Percentiles rank a stretch among this genome's conserved stretches.
These are phyloP conservation scores for Melanargia galathea DNA, from an alignment of 2,888 invertebrate genomes.

Conservation along the genomic window DNA sequence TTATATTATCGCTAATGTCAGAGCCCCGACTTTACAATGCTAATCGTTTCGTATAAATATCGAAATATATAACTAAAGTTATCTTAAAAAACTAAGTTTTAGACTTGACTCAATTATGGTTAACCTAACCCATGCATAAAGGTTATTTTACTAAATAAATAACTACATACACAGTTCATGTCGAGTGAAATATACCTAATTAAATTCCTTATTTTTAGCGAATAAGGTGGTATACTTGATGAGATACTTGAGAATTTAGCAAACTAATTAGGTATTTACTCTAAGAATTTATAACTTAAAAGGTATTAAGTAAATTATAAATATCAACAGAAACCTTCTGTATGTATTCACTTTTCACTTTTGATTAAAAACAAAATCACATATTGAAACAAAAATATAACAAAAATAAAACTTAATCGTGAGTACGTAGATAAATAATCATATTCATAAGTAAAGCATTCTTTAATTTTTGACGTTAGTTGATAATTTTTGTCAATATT, in stretches of 20 bases:
- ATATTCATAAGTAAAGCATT: too few relatives aligned
- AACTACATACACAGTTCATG: conserved; percentile 67
- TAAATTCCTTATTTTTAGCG: conserved; percentile 66
- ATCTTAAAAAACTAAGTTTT: conserved; percentile 26
- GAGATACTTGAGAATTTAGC: conserved; percentile 45
- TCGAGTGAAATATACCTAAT: conserved; percentile 58
- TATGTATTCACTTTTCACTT: too few relatives aligned
- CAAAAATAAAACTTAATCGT: too few relatives aligned
- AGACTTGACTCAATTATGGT: conserved; percentile 48
- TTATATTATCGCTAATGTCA: neutral
- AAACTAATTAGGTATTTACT: conserved; percentile 4
- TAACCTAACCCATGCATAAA: conserved; percentile 62
- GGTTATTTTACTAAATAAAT: conserved; percentile 72
- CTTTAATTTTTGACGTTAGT: too few relatives aligned
- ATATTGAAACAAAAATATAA: too few relatives aligned
- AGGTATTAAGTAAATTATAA: too few relatives aligned
- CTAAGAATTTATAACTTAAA: neutral
- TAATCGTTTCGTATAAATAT: conserved; percentile 42
- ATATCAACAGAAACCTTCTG: too few relatives aligned
- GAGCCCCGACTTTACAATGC: conserved; percentile 15
- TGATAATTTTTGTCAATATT: too few relatives aligned
- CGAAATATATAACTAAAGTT: conserved; percentile 42
- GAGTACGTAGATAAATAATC: too few relatives aligned
- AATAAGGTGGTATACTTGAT: conserved; percentile 78
- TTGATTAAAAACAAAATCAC: too few relatives aligned